phyloP scores from a whole-genome alignment of 2,113 vertebrate species.

The Taxidea taxus region DNA sequence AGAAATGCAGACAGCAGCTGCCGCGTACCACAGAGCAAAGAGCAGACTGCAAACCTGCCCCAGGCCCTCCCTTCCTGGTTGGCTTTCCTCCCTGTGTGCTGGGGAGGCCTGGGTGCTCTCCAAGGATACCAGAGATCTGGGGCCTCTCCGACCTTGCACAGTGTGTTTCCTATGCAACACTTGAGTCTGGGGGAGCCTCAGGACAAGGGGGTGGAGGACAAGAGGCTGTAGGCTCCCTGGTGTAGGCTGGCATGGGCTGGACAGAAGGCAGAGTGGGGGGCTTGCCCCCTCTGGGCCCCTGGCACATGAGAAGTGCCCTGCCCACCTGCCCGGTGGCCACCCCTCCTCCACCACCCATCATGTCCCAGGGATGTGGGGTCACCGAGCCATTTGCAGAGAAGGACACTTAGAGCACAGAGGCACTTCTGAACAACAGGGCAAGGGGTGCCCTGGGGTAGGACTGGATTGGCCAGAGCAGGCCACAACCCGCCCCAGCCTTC shows the following conservation, averaged over 20 bases:
- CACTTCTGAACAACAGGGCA: background rate
- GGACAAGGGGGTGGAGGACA: background rate
- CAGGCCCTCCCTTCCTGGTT: fast-evolving
- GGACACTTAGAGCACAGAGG: background rate
- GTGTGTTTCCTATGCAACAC: too few species aligned
- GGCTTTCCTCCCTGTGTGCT: background rate
- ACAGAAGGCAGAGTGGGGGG: background rate
- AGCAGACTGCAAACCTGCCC: background rate
- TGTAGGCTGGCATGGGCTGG: background rate
- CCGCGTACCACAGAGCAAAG: fast-evolving
- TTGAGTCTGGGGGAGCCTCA: background rate
- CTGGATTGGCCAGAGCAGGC: background rate
- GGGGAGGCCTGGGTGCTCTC: background rate
- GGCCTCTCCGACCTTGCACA: fast-evolving
- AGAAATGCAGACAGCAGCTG: fast-evolving
- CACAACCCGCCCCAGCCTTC: fast-evolving
- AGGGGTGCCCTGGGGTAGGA: background rate
- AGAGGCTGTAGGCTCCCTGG: background rate
- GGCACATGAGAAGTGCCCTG: background rate
- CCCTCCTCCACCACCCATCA: fast-evolving
- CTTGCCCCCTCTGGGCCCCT: too few species aligned
- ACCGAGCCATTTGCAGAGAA: background rate
- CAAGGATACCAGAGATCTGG: background rate
- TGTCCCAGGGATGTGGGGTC: background rate
- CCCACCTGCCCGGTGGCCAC: background rate